A percentile compares a stretch with the other conserved stretches of the same genome.
Conservation (phyloP, 2,797 vertebrate species). For the Chelonia mydas region DNA sequence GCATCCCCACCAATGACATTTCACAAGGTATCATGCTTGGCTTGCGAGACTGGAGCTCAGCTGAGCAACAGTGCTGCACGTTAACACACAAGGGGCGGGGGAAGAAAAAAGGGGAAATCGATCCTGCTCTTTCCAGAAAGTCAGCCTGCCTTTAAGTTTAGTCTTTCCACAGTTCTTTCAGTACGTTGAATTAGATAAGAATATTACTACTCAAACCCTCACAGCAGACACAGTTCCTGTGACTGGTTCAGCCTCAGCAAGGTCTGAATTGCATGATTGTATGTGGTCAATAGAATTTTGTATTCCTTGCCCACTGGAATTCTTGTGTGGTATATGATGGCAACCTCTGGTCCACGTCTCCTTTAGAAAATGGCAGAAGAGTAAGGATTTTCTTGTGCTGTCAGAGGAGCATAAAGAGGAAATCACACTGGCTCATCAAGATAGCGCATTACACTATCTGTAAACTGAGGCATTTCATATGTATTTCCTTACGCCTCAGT, state of each 20-base stretch:
- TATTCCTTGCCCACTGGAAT: background rate
- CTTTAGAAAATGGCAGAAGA: background rate
- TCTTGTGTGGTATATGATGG: background rate
- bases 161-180: background rate
- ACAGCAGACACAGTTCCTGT: background rate
- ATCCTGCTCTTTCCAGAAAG: slow-evolving; percentile 59
- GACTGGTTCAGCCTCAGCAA: slow-evolving; percentile 24
- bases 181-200: background rate
- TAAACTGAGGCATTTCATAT: background rate
- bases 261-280: background rate
- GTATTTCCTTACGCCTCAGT: background rate
- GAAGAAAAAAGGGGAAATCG: slow-evolving; percentile 18
- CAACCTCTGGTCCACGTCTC: background rate
- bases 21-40: slow-evolving; percentile 70
- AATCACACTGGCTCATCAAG: background rate
- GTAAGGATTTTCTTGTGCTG: background rate
- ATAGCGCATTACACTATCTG: background rate
- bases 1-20: slow-evolving; percentile 69
- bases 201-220: background rate
- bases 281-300: background rate
- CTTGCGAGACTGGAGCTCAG: background rate
- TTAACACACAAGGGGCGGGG: background rate
- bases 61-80: background rate
- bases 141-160: slow-evolving; percentile 56
- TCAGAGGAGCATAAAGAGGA: background rate